These are phyloP conservation scores for Gibbula magus DNA, from an alignment of 2,888 invertebrate species.

Conservation along the genomic window DNA sequence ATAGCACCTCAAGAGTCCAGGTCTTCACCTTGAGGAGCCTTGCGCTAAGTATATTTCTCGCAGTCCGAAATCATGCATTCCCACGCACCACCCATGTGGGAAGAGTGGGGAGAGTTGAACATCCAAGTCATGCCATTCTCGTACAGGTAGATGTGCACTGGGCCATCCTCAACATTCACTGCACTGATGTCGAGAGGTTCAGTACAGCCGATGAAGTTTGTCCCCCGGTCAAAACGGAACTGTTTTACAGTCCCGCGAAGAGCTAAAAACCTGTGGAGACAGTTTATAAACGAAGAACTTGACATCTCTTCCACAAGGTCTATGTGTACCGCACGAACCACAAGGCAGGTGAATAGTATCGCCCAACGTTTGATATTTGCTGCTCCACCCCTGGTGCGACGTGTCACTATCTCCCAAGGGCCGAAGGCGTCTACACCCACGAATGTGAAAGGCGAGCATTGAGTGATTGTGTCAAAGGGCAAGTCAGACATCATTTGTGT, in stretches of 20 bases:
- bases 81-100: no score
- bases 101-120: no score
- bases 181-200: neutral
- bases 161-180: neutral
- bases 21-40: neutral
- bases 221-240: neutral
- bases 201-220: neutral
- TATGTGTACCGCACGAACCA: neutral
- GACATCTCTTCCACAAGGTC: no score
- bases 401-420: neutral
- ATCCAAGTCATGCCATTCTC: neutral
- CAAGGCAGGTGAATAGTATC: neutral
- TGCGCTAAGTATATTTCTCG: neutral
- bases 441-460: no score
- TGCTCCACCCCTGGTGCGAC: no score
- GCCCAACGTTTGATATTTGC: neutral
- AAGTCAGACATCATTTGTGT: neutral
- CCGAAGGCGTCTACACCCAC: no score
- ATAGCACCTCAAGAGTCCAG: neutral
- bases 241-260: neutral
- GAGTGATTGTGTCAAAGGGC: neutral
- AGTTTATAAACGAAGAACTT: no score
- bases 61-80: no score
- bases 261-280: neutral
- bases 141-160: neutral